Evolutionary conservation across 2,888 invertebrate species (phyloP), one percentile per base, ranked within the genome.

Genomic region (Leucozona laternaria): DNA sequence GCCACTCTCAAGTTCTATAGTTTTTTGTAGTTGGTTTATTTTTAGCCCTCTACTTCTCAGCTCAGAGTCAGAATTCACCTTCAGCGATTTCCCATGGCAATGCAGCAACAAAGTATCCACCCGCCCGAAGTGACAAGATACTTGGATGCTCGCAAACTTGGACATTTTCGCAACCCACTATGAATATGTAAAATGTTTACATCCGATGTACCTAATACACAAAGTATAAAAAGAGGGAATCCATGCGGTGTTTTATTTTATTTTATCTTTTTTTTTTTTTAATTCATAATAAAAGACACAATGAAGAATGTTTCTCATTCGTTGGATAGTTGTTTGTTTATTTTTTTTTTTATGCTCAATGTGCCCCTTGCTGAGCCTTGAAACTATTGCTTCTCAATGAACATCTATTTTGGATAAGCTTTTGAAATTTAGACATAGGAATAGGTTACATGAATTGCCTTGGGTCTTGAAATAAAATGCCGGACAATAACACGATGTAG

Each of bases 401-500:
- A 79, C 66, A 79, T 82, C 78, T 86, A 86, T 86, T 86, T 86
- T 86, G 77, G 78, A 86, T 82, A 50, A 82, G 86, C 86, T 78
- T 82, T 82, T 86, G 82, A 81, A 66, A 82, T 86, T 79, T 78
- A 78, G 86, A 86, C 50, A 64, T 60, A 71, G 60, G 73, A 81
- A 82, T 75, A 75, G 73, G 78, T 86, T 86, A 81, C 70, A 82
- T 31, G 45, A 37, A 66, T 75, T 45, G 73, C 86, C 82, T 78
- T 82, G 82, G 62, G 77, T 22, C 43, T 73, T 48, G 60, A 80
- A 73, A 64, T 43, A 8, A 66, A 80, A 88, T 76, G 85, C 81
- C 86, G 87, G 76, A 88, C 88, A 88, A 88, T 88, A 88, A 88
- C 86, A 83, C 86, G 88, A 85, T 85, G 88, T 86, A 81, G 80